phyloP scores from a whole-genome alignment of 2,888 invertebrate species.

The Ypsolopha scabrella region DNA sequence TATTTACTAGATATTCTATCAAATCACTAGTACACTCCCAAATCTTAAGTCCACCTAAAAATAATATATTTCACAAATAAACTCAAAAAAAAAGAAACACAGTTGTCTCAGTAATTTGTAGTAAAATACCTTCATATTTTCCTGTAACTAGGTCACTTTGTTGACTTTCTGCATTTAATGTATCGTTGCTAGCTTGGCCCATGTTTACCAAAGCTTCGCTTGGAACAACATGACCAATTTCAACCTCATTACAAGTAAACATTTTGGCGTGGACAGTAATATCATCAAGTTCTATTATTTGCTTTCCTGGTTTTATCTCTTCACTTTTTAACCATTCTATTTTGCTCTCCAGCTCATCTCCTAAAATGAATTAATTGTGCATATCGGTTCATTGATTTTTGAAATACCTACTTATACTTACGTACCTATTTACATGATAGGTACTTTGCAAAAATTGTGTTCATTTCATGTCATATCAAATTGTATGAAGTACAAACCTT shows the following conservation, averaged over 20 bases:
- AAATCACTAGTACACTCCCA: constrained; percentile 96
- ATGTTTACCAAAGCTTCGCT: constrained; percentile 35
- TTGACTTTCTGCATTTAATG: constrained; percentile 68
- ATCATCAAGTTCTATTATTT: constrained; percentile 32
- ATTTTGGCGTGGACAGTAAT: constrained; percentile 44
- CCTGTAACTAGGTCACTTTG: constrained; percentile 82
- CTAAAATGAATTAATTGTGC: too few species aligned
- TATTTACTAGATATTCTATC: constrained; percentile 70
- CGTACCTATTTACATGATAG: too few species aligned
- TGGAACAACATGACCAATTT: constrained; percentile 58
- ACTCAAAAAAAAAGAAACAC: too few species aligned
- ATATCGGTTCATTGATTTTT: too few species aligned
- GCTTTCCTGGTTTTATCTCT: constrained; percentile 34
- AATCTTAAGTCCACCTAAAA: constrained; percentile 90
- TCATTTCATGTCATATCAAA: too few species aligned
- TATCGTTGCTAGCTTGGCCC: constrained; percentile 39
- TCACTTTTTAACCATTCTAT: constrained; percentile 36
- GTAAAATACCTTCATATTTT: constrained; percentile 79
- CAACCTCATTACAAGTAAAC: constrained; percentile 47
- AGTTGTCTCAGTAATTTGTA: too few species aligned
- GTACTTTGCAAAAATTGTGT: too few species aligned
- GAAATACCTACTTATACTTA: too few species aligned
- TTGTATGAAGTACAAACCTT: too few species aligned
- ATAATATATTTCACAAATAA: not conserved
- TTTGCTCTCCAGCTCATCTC: not conserved